Evolutionary conservation across 2,113 vertebrate genomes (phyloP), one percentile per base, ranked within the genome.

Genomic region (Chinchilla lanigera): DNA sequence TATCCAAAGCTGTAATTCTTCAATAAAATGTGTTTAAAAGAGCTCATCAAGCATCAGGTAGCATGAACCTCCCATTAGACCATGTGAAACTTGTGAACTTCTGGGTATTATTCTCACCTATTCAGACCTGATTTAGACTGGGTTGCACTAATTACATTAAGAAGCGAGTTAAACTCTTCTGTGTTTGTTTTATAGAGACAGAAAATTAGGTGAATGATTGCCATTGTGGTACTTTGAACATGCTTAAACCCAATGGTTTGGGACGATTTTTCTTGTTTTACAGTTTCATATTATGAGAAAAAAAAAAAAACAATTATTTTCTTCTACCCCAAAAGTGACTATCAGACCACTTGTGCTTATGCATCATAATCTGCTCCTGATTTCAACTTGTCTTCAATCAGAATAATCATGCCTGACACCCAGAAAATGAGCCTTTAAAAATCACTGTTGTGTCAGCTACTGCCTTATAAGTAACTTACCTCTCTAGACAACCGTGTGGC

Each of bases 221-320:
- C 7, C 58, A 44, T 4, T 67, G 6, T 5, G n/a, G 10, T 26
- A 56, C 24, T 89, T 78, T 24, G 52, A 63, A 90, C 20, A 58
- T 2, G 81, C 14, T 86, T 82, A 86, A 81, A 26, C 10, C 17
- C 38, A 86, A 4, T 50, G 22, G 1, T 13, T 65, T 26, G 14
- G 4, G 5, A 28, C 13, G 6, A 26, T 10, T 75, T 52, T 52
- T 82, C 28, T 60, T 77, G 30, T 35, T 84, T 75, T 61, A 52
- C 33, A 16, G 20, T 33, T 84, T 75, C 75, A 58, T n/a, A 20
- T 50, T n/a, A 69, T 85, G n/a, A 83, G 10, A 80, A 92, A 92
- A 44, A 71, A 58, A 80, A 92, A 92, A 44, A 71, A 58, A 5
- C 4, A 61, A 83, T 56, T 52, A 22, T 0, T 56, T 5, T 16